Evolutionary conservation across 2,113 vertebrate genomes (phyloP).

Genomic region (Indicator maculatus): DNA sequence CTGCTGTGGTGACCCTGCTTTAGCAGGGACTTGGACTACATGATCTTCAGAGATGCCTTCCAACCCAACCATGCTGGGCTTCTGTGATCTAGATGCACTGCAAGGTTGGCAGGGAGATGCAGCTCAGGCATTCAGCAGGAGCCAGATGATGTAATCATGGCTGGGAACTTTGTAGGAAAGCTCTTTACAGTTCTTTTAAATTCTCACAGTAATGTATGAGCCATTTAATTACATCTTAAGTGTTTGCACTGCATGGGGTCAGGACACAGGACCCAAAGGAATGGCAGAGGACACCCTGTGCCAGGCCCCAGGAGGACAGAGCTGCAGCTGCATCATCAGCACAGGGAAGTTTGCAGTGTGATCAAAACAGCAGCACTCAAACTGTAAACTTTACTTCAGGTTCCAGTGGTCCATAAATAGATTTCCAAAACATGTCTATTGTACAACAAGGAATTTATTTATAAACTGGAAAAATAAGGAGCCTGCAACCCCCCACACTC

Average conservation of each 20-base stretch:
- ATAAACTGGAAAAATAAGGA: slow-evolving; percentile 37
- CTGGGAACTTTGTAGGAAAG: not conserved
- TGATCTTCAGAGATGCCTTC: no score
- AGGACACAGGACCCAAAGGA: not conserved
- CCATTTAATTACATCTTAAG: not conserved
- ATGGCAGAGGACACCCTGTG: accelerated
- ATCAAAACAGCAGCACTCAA: not conserved
- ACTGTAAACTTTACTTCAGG: not conserved
- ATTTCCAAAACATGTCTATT: slow-evolving; percentile 15
- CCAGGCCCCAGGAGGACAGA: not conserved
- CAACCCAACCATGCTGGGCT: no score
- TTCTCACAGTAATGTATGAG: not conserved
- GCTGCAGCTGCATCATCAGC: accelerated
- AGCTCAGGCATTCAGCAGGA: not conserved
- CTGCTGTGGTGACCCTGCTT: no score
- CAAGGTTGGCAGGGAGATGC: not conserved
- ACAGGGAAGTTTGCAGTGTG: not conserved
- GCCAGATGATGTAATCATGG: not conserved
- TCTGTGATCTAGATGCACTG: not conserved
- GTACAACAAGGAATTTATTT: slow-evolving; percentile 27
- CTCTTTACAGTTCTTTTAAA: not conserved
- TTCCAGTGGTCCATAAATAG: not conserved
- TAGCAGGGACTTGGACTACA: no score
- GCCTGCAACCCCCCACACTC: not conserved
- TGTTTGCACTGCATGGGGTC: accelerated